Percentiles rank a stretch among this genome's conserved stretches.
Conservation (phyloP, 1,140 invertebrate species). For the Pectinophora gossypiella region DNA sequence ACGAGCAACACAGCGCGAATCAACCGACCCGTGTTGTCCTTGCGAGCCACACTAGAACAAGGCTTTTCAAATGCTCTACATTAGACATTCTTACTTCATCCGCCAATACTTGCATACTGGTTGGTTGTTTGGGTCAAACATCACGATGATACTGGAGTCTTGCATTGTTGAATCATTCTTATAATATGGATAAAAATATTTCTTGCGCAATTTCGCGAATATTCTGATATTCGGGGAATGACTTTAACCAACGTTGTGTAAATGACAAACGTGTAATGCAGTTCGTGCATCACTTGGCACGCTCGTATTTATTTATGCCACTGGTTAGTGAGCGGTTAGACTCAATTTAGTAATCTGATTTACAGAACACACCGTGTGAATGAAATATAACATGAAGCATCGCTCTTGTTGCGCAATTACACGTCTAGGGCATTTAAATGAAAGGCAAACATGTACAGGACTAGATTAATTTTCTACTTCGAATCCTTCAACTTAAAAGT, state of each 20-base stretch:
- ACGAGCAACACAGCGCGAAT: background rate
- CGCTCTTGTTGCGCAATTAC: slow-evolving; percentile 6
- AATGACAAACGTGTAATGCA: slow-evolving; percentile 11
- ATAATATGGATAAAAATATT: too few relatives aligned
- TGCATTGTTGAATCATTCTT: too few relatives aligned
- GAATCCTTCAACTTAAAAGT: too few relatives aligned
- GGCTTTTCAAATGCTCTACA: too few relatives aligned
- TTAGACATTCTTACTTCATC: too few relatives aligned
- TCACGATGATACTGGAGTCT: too few relatives aligned
- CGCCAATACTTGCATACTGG: too few relatives aligned
- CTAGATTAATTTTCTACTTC: too few relatives aligned
- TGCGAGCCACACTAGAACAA: background rate
- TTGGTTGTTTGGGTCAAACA: too few relatives aligned
- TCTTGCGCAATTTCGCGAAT: too few relatives aligned
- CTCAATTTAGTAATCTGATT: slow-evolving; percentile 58
- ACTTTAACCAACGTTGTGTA: too few relatives aligned
- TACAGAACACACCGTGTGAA: slow-evolving; percentile 27
- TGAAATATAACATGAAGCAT: slow-evolving; percentile 27
- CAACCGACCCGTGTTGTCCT: background rate
- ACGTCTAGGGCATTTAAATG: background rate
- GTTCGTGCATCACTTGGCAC: slow-evolving; percentile 55
- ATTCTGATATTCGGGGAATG: too few relatives aligned
- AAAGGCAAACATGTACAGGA: background rate
- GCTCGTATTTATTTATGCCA: slow-evolving; percentile 48
- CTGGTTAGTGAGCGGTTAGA: slow-evolving; percentile 41